Evolutionary conservation across 2,797 vertebrate genomes (phyloP).

Genomic region (Paratrypauchen microcephalus): DNA sequence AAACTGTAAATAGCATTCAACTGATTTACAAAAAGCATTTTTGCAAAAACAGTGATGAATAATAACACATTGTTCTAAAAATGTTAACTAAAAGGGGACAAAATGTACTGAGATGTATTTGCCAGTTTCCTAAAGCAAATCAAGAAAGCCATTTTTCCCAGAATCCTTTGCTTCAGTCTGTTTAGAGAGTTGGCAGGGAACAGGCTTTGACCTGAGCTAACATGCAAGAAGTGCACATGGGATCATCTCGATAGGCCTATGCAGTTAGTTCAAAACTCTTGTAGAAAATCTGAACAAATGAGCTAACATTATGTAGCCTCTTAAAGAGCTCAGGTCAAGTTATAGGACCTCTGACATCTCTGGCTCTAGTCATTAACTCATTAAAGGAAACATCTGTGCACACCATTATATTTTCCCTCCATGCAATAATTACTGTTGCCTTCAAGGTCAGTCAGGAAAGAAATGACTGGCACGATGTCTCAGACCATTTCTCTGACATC

Average conservation of each 20-base stretch:
- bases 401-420: conserved; percentile 46
- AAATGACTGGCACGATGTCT: conserved; percentile 25
- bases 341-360: conserved; percentile 42
- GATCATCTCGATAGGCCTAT: conserved; percentile 29
- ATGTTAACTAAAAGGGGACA: background rate
- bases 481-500: conserved; percentile 37
- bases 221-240: too few species aligned
- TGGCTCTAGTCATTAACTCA: conserved; percentile 55
- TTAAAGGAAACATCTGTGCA: conserved; percentile 53
- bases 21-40: background rate
- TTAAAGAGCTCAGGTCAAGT: conserved; percentile 50
- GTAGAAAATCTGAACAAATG: conserved; percentile 32
- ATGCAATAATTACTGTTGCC: conserved; percentile 43
- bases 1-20: background rate
- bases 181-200: conserved; percentile 14
- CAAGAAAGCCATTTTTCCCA: conserved; percentile 11
- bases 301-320: conserved; percentile 43
- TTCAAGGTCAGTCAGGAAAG: conserved; percentile 49
- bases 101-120: background rate
- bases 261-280: conserved; percentile 26
- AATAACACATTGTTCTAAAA: background rate
- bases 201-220: conserved; percentile 22
- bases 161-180: conserved; percentile 36
- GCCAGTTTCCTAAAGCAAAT: background rate
- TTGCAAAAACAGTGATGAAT: background rate